Conservation (phyloP, 2,888 invertebrate genomes). For the Ennomos quercinarius region DNA sequence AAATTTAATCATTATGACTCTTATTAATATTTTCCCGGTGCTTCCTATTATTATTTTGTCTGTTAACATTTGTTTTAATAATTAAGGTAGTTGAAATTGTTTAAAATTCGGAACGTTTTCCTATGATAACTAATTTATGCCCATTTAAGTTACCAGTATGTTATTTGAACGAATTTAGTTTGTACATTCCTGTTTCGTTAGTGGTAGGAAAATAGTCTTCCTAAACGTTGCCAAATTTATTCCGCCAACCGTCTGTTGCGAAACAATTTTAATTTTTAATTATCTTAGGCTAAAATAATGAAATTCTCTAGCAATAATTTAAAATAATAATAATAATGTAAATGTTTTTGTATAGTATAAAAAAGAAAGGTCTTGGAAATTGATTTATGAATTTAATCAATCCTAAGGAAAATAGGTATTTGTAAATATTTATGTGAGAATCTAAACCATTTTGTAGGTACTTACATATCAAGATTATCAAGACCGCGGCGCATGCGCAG, state of each 20-base stretch:
- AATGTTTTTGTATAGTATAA: constrained; percentile 84
- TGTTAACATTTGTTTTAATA: constrained; percentile 79
- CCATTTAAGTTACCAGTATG: constrained; percentile 81
- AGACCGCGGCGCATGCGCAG: constrained; percentile 49
- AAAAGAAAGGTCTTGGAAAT: constrained; percentile 64
- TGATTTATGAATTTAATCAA: constrained; percentile 65
- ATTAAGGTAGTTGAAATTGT: constrained; percentile 73
- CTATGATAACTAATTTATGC: constrained; percentile 63
- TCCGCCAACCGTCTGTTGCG: constrained; percentile 82
- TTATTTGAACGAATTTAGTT: constrained; percentile 84
- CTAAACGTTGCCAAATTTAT: constrained; percentile 84
- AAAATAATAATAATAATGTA: constrained; percentile 67
- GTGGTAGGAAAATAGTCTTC: constrained; percentile 85
- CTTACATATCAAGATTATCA: constrained; percentile 48
- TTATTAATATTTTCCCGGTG: constrained; percentile 75
- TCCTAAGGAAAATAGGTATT: constrained; percentile 58
- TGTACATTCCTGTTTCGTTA: constrained; percentile 83
- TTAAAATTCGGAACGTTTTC: constrained; percentile 64
- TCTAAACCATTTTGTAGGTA: constrained; percentile 57
- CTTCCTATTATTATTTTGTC: constrained; percentile 82
- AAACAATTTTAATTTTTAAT: constrained; percentile 74
- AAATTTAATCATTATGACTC: constrained; percentile 47
- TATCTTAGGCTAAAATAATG: constrained; percentile 76
- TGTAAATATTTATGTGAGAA: constrained; percentile 67
- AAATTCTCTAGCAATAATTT: constrained; percentile 85